Evolutionary conservation across 2,113 vertebrate species (phyloP), one percentile per base, ranked within the genome.

Genomic region (Cyanoderma ruficeps): DNA sequence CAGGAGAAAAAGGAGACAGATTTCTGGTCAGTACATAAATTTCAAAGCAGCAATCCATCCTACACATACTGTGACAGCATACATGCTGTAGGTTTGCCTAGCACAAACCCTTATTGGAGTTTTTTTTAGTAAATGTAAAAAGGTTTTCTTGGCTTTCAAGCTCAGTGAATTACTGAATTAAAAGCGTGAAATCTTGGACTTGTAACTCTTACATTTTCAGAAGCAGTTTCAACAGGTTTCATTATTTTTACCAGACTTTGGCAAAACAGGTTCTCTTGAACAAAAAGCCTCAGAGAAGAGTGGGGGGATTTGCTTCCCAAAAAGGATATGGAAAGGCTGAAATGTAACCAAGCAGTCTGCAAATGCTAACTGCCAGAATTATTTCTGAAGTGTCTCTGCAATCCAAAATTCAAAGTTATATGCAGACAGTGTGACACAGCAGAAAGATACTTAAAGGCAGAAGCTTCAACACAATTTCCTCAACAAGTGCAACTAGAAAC

Each of bases 341-440:
- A 93, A 93, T 76, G 83, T 72, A 93, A 96, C 37, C 41, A 79
- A 88, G 53, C 63, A 94, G 55, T 75, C 44, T 92, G 35, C 55
- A 93, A 90, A 83, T 75, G 78, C 50, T 33, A 56, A 84, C 52
- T 71, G 71, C 87, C 46, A 30, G 31, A 83, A 83, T 74, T 53
- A 61, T 86, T 93, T 85, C 55, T 87, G 68, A 93, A 95, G 87
- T 81, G 75, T 84, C 72, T 96, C 59, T 80, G 74, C 53, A 93
- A 94, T 25, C 7, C 49, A 71, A 68, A 90, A 81, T 69, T 68
- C 44, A 50, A 75, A 85, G 52, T 81, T 59, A 39, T 30, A 71
- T 18, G 46, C n/a, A 75, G 69, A 71, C 31, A 82, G 52, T 0
- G 0, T 64, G 75, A 82, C 27, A 42, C 2, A 79, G 57, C 28